Evolutionary conservation across 2,888 invertebrate genomes (phyloP).

Genomic region (Schrankia costaestrigalis): DNA sequence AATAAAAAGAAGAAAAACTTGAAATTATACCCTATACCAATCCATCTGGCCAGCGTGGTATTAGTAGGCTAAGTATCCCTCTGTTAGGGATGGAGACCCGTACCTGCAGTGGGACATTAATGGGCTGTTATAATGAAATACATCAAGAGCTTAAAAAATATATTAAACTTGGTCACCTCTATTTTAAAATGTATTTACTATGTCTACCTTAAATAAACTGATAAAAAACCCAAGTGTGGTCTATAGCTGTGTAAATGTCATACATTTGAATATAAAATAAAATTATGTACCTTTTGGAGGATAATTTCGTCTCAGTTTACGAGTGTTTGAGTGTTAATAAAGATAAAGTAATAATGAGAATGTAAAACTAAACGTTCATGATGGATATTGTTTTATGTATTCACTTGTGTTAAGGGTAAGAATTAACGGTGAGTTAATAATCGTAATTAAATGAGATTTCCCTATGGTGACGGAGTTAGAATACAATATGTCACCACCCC

Average conservation of each 20-base stretch:
- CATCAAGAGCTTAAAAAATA: no score
- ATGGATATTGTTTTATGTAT: constrained; percentile 41
- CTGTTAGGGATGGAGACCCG: no score
- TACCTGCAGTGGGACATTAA: no score
- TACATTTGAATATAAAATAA: constrained; percentile 38
- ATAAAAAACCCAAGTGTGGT: constrained; percentile 40
- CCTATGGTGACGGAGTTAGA: not conserved
- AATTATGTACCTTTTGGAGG: constrained; percentile 34
- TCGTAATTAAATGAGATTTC: not conserved
- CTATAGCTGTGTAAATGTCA: constrained; percentile 34
- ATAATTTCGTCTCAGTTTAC: constrained; percentile 51
- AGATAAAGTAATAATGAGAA: constrained; percentile 50
- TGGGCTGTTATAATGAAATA: no score
- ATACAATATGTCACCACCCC: no score
- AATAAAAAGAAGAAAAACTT: no score
- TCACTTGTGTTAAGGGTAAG: constrained; percentile 27
- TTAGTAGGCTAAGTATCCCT: no score
- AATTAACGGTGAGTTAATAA: not conserved
- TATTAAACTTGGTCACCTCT: no score
- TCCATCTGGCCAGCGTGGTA: no score
- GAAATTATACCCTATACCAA: no score
- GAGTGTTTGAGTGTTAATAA: constrained; percentile 54
- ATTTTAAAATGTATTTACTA: no score
- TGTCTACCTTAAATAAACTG: constrained; percentile 10
- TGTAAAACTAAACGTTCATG: constrained; percentile 56